Evolutionary conservation across 2,797 vertebrate species (phyloP).

Genomic region (Dendrocincla tyrannina): DNA sequence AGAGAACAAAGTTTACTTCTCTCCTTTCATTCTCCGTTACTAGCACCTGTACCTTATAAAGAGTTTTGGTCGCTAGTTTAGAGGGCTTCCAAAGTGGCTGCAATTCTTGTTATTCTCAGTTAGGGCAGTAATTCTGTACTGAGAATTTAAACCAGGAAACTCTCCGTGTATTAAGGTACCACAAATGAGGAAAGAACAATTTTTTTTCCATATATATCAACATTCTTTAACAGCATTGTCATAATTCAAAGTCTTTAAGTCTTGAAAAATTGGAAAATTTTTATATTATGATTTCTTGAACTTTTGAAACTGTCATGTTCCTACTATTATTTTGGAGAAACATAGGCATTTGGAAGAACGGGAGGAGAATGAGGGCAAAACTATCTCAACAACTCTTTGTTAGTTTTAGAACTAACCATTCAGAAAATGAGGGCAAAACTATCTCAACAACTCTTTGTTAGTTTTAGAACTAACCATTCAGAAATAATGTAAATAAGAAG

Average conservation of each 20-base stretch:
- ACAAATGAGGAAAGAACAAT: neutral
- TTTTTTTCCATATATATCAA: neutral
- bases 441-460: neutral
- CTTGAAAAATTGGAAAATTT: neutral
- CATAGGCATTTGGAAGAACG: neutral
- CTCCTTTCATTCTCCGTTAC: neutral
- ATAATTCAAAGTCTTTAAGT: neutral
- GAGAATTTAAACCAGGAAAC: neutral
- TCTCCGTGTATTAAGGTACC: neutral
- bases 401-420: neutral
- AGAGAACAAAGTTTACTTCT: neutral
- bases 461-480: neutral
- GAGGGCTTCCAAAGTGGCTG: neutral
- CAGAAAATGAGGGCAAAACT: neutral
- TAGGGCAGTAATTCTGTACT: neutral
- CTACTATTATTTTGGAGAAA: neutral
- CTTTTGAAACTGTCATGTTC: neutral
- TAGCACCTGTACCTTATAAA: neutral
- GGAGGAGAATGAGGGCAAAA: neutral
- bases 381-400: neutral
- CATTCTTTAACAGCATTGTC: neutral
- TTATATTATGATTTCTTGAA: neutral
- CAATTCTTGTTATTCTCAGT: neutral
- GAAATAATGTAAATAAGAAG: neutral
- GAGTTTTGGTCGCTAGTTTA: neutral